Conservation (phyloP, 2,888 invertebrate species). For the Operophtera brumata region DNA sequence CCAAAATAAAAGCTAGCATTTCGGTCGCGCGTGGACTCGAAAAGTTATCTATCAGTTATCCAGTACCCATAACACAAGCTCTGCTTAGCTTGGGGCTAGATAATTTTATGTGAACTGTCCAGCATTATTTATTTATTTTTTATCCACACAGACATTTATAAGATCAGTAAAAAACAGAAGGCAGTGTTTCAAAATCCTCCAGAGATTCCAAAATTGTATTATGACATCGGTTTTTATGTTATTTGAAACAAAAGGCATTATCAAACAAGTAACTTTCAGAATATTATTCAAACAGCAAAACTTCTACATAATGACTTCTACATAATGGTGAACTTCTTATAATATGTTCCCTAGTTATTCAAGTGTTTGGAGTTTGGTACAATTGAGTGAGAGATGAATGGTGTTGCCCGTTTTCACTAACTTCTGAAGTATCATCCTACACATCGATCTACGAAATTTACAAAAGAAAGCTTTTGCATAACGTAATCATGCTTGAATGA, state of each 20-base stretch:
- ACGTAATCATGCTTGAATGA: too few species aligned
- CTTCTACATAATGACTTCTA: background rate
- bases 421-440: background rate
- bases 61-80: too few species aligned
- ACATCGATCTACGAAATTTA: background rate
- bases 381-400: background rate
- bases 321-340: background rate
- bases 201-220: background rate
- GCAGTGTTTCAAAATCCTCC: background rate
- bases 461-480: background rate
- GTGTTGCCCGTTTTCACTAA: background rate
- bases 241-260: conserved; percentile 7
- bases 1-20: too few species aligned
- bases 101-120: too few species aligned
- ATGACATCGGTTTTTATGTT: background rate
- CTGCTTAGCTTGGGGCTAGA: too few species aligned
- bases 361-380: background rate
- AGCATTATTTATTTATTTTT: too few species aligned
- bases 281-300: background rate
- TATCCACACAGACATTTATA: too few species aligned
- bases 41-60: too few species aligned
- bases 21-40: too few species aligned
- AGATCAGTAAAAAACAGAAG: too few species aligned
- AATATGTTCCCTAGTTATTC: background rate
- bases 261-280: conserved; percentile 1